A percentile compares a stretch with the other conserved stretches of the same genome.
Evolutionary conservation across 2,797 vertebrate species (phyloP).

Genomic region (Anas flavirostris): DNA sequence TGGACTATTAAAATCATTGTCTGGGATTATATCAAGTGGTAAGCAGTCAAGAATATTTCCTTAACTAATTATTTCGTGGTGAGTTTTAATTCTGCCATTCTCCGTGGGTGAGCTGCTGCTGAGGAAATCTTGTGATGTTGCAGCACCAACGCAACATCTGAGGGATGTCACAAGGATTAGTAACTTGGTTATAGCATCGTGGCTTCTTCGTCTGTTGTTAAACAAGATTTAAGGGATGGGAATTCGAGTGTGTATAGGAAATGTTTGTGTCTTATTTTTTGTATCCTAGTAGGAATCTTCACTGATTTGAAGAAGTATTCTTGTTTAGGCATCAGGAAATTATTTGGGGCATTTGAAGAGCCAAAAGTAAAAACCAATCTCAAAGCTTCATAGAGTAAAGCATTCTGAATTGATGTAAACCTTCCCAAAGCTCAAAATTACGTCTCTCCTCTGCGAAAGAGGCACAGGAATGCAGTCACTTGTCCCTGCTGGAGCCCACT

Average conservation of each 20-base stretch:
- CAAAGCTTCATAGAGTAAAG: slow-evolving; percentile 16
- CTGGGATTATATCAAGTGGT: not conserved
- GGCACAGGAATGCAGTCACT: not conserved
- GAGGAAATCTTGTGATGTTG: not conserved
- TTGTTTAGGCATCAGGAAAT: not conserved
- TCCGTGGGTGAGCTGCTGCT: not conserved
- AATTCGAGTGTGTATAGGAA: not conserved
- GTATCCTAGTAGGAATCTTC: not conserved
- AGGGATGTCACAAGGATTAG: not conserved
- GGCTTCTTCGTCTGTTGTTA: not conserved
- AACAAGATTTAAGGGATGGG: not conserved
- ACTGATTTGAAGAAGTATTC: not conserved
- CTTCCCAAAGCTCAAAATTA: not conserved
- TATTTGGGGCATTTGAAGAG: not conserved
- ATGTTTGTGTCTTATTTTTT: not conserved
- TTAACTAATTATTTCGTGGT: not conserved
- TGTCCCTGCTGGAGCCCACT: not conserved
- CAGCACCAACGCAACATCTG: not conserved
- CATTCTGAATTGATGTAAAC: not conserved
- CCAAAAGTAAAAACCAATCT: slow-evolving; percentile 20
- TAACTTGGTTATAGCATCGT: not conserved
- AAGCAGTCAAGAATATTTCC: not conserved
- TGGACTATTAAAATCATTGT: not conserved
- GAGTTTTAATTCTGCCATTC: not conserved
- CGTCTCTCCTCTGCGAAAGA: not conserved